phyloP scores from a whole-genome alignment of 2,888 invertebrate genomes.

The Epinotia ramella region DNA sequence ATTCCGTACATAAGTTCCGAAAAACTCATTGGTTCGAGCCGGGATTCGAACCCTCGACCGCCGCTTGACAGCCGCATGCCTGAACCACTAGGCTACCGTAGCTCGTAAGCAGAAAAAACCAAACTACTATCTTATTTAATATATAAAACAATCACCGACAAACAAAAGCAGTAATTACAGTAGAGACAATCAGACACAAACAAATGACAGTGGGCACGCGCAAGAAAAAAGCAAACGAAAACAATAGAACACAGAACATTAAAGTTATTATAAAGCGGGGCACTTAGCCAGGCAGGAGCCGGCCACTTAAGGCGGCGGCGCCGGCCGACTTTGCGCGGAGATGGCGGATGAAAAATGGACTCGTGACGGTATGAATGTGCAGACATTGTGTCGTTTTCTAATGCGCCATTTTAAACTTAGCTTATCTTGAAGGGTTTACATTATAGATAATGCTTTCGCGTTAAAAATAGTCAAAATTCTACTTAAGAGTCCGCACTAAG shows the following conservation, averaged over 20 bases:
- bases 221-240: conserved; percentile 37
- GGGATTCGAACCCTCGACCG: too few species aligned
- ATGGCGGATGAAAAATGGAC: conserved; percentile 35
- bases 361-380: conserved; percentile 21
- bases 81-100: too few species aligned
- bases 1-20: too few species aligned
- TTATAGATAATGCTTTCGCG: neutral
- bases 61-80: too few species aligned
- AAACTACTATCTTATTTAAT: neutral
- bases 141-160: neutral
- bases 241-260: conserved; percentile 38
- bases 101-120: too few species aligned
- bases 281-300: conserved; percentile 41
- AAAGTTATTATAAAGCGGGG: conserved; percentile 45
- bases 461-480: neutral
- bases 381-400: conserved; percentile 35
- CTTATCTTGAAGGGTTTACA: neutral
- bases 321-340: conserved; percentile 37
- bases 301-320: conserved; percentile 42
- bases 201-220: conserved; percentile 36
- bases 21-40: too few species aligned
- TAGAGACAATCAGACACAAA: conserved; percentile 10
- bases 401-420: conserved; percentile 3
- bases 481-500: too few species aligned
- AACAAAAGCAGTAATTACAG: neutral